These are phyloP conservation scores for Monochamus alternatus DNA, from an alignment of 2,888 invertebrate species.

Conservation along the genomic window DNA sequence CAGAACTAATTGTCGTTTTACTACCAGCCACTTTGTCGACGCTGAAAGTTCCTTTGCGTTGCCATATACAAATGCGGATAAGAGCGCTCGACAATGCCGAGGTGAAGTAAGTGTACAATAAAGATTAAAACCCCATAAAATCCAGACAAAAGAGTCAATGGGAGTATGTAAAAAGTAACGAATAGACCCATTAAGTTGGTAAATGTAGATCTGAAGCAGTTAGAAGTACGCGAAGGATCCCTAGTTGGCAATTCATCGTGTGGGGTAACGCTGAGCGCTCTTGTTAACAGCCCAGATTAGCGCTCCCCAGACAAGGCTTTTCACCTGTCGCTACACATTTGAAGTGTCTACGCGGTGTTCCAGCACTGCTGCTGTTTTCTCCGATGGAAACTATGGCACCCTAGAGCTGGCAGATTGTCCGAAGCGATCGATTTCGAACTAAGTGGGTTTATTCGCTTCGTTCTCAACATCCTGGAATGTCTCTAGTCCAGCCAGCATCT, in stretches of 20 bases:
- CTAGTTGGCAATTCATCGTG: slow-evolving; percentile 57
- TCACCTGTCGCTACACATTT: slow-evolving; percentile 51
- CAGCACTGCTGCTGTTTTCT: slow-evolving; percentile 28
- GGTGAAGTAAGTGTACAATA: slow-evolving; percentile 50
- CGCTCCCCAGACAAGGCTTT: slow-evolving; percentile 55
- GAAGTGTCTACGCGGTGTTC: slow-evolving; percentile 54
- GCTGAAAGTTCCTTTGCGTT: slow-evolving; percentile 42
- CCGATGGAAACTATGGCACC: slow-evolving; percentile 22
- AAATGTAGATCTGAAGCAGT: slow-evolving; percentile 57
- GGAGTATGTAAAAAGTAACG: slow-evolving; percentile 58
- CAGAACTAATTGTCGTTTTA: slow-evolving; percentile 30
- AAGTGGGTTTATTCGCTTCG: slow-evolving; percentile 21
- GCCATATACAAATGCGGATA: slow-evolving; percentile 48
- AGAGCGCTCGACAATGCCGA: slow-evolving; percentile 41
- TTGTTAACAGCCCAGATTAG: slow-evolving; percentile 55
- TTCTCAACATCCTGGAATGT: no score
- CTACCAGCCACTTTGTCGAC: slow-evolving; percentile 32
- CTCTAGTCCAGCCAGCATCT: no score
- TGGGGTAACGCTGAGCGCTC: slow-evolving; percentile 56
- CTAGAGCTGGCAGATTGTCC: slow-evolving; percentile 16
- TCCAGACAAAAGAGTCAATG: slow-evolving; percentile 56
- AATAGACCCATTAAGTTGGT: slow-evolving; percentile 58
- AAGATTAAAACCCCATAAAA: slow-evolving; percentile 58
- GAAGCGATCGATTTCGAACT: slow-evolving; percentile 6
- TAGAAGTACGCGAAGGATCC: slow-evolving; percentile 55